These are phyloP conservation scores for Sebastes kiyomatsui DNA, from an alignment of 2,797 vertebrate species.

Conservation along the genomic window DNA sequence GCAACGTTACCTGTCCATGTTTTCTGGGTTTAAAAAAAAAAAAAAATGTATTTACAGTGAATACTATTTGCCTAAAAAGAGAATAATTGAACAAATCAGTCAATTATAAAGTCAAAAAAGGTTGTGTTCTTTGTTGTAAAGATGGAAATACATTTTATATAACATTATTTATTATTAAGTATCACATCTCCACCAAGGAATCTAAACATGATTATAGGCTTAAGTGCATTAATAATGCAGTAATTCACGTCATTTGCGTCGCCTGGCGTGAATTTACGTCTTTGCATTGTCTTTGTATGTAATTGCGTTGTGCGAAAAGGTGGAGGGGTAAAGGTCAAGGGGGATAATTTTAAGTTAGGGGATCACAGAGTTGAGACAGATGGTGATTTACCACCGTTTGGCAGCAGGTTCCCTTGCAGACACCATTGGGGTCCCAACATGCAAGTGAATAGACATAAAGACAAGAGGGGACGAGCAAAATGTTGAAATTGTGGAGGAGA, in stretches of 20 bases:
- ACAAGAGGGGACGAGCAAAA: background rate
- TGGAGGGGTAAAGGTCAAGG: slow-evolving; percentile 66
- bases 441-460: slow-evolving; percentile 12
- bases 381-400: slow-evolving; percentile 69
- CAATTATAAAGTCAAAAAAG: background rate
- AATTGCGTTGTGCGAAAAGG: slow-evolving; percentile 28
- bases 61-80: background rate
- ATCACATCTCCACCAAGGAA: background rate
- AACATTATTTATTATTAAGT: background rate
- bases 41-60: background rate
- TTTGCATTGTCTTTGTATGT: background rate
- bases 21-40: background rate
- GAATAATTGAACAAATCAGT: background rate
- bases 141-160: background rate
- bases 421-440: background rate
- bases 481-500: background rate
- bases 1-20: background rate
- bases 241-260: fast-evolving
- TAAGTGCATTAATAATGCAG: background rate
- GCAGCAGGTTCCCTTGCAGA: slow-evolving; percentile 40
- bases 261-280: no score
- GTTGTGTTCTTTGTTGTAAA: background rate
- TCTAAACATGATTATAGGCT: background rate
- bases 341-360: slow-evolving; percentile 71
- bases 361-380: slow-evolving; percentile 75